A percentile compares a stretch with the other conserved stretches of the same genome.
These are phyloP conservation scores for Actinernus sp. DNA, from an alignment of 92 coral and sea anemone species.

Conservation along the genomic window DNA sequence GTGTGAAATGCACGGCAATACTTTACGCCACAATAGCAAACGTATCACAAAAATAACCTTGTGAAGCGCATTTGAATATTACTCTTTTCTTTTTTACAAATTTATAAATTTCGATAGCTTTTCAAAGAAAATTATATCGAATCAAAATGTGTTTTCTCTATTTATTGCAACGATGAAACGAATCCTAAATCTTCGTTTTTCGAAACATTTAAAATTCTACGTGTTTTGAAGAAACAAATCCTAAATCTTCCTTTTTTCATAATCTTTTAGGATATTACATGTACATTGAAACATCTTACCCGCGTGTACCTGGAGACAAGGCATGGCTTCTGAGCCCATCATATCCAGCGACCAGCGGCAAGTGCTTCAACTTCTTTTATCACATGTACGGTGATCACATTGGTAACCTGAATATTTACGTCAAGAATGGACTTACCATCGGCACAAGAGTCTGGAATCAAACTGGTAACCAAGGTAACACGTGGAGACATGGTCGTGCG, in stretches of 20 bases:
- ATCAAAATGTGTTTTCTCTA: too few relatives aligned
- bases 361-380: conserved; percentile 94
- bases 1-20: too few relatives aligned
- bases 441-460: conserved; percentile 87
- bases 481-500: conserved; percentile 91
- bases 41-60: too few relatives aligned
- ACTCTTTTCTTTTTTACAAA: too few relatives aligned
- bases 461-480: conserved; percentile 92
- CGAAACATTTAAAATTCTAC: too few relatives aligned
- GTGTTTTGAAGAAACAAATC: neutral
- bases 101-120: too few relatives aligned
- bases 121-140: too few relatives aligned
- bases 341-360: conserved; percentile 77
- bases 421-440: conserved; percentile 53
- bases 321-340: conserved; percentile 79
- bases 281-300: conserved; percentile 90
- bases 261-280: conserved; percentile 81
- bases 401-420: conserved; percentile 76
- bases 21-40: too few relatives aligned
- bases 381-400: conserved; percentile 92
- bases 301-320: conserved; percentile 73
- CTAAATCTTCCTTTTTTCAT: neutral
- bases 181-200: too few relatives aligned
- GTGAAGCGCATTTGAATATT: too few relatives aligned
- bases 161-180: too few relatives aligned